Base-by-base conservation (phyloP, 2,888 invertebrate species). In the Syritta pipiens region DNA sequence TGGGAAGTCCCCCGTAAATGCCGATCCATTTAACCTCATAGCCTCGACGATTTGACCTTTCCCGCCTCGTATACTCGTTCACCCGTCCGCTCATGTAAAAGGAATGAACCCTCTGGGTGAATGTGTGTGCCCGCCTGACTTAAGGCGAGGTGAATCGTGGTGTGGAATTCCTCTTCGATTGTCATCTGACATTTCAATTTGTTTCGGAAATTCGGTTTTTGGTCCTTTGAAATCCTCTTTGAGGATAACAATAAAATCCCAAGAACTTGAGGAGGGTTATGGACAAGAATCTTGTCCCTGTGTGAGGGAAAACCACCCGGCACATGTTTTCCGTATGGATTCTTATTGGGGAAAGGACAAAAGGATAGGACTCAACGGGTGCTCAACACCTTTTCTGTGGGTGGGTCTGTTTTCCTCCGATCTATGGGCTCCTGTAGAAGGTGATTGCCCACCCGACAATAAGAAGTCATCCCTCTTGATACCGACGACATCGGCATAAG, bases 121-220 rank as follows among this genome's bases (percentile, higher is more conserved):
- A 28, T 32, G 59, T 19, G 32, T 35, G 42, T 35, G 49, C n/a
- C 46, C 35, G 32, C 19, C 22, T 55, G 30, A 32, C 40, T 60
- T 53, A 68, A 68, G 55, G 49, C 49, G 19, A 51, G 42, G 22
- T 46, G 40, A 62, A 37, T 76, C 55, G 53, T 62, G 62, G 75
- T 62, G 69, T 62, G 55, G 69, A 62, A 76, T 63, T 68, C 69
- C 62, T 69, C 42, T 22, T 42, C 69, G 69, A 76, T 76, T 76
- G 75, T 68, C 48, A 49, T 76, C 53, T 69, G 75, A 76, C 75
- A 62, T 76, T 69, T 69, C 68, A 69, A 76, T 76, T 76, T 69
- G 75, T 76, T 76, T 68, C 17, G 60, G 48, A 75, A 62, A 68
- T 68, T 76, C 55, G 32, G 40, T 49, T 68, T 24, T 30, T 32